Base-by-base conservation (phyloP, 2,888 invertebrate genomes). In the Morpho achilles region DNA sequence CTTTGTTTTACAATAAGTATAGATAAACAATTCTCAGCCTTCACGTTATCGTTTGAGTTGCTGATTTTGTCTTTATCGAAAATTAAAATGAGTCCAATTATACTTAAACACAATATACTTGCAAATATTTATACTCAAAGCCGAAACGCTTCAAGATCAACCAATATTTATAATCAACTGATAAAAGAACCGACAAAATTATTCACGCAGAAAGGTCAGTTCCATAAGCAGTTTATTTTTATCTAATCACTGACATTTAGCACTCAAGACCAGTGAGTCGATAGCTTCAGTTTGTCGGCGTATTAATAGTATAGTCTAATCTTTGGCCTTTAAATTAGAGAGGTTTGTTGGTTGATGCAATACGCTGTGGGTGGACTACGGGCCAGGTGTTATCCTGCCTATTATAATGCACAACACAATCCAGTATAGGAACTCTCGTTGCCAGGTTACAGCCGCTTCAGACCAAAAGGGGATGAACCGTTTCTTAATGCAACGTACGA, bases 371-470 rank as follows among this genome's bases (percentile, higher is more conserved):
- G 59, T 62, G 62, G 58, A 53, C 41, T 56, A 46, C 67, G 66
- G 71, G 68, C 79, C 83, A 84, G 83, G 82, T 85, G 84, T 83
- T 82, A 83, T 83, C 81, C 82, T 78, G 77, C 73, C 67, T 67
- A 80, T 82, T 86, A 80, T 79, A 79, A 79, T 82, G 81, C 84
- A 72, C 62, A 56, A 67, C 73, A 73, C 73, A 69, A 68, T 67
- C 68, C 67, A 62, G 62, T 65, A 64, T 60, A 53, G 53, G 55
- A 55, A 55, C 68, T 57, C 65, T 65, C 68, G 68, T 66, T 68
- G 22, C 42, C n/a, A 40, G 53, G 16, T 10, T 49, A 41, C 53
- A 48, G 44, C n/a, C 50, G 50, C 47, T 52, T 57, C 56, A 49
- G 51, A 50, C 62, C 54, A 60, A 65, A 65, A 59, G 59, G 48